phyloP scores from a whole-genome alignment of 1,140 invertebrate genomes.

The Drosophila parabipectinata region DNA sequence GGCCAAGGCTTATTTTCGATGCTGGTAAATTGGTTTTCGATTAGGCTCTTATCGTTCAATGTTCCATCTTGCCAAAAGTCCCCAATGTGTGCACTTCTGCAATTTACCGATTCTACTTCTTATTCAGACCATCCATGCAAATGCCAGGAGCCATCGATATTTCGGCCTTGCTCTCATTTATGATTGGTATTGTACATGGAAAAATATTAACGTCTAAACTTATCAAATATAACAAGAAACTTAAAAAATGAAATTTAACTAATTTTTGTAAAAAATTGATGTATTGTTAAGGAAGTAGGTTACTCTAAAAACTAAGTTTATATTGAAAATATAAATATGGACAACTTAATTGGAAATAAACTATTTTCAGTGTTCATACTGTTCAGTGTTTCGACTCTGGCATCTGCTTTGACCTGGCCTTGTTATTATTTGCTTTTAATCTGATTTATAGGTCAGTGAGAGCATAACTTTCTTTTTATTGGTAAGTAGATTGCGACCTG shows the following conservation, averaged over 20 bases:
- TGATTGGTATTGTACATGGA: slow-evolving; percentile 33
- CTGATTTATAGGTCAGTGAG: slow-evolving; percentile 39
- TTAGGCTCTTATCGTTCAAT: slow-evolving; percentile 41
- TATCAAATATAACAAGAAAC: too few relatives aligned
- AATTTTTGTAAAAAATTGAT: too few relatives aligned
- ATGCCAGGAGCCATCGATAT: slow-evolving; percentile 45
- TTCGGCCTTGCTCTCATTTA: slow-evolving; percentile 66
- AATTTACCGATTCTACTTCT: slow-evolving; percentile 32
- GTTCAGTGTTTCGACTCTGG: slow-evolving; percentile 3
- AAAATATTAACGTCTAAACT: not conserved
- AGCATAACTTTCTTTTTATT: slow-evolving; percentile 30
- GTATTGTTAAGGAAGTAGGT: too few relatives aligned
- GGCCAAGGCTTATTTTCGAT: slow-evolving; percentile 51
- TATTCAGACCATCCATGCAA: slow-evolving; percentile 37
- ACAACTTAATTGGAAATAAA: too few relatives aligned
- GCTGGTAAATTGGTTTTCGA: slow-evolving; percentile 73
- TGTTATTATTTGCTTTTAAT: slow-evolving; percentile 75
- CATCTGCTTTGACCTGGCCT: slow-evolving; percentile 45
- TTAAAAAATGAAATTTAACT: not conserved
- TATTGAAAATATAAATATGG: too few relatives aligned
- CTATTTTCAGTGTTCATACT: not conserved
- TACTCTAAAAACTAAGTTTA: not conserved
- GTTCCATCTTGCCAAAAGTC: slow-evolving; percentile 3
- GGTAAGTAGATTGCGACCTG: not conserved
- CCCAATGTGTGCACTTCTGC: slow-evolving; percentile 27